Conservation (phyloP, 2,113 vertebrate genomes). For the Anseranas semipalmata region DNA sequence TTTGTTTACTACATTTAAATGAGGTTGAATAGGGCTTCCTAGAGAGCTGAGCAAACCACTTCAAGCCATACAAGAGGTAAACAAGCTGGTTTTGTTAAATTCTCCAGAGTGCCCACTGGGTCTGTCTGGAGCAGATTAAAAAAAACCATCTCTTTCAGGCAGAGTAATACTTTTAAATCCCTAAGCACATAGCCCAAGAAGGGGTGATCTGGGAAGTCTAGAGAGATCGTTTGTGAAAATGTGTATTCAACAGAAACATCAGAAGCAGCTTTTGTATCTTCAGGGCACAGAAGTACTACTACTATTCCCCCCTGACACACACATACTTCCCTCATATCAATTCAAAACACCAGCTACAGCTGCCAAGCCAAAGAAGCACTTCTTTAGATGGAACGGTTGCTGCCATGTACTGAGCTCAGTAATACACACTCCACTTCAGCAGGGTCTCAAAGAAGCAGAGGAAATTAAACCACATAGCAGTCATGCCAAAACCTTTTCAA, state of each 20-base stretch:
- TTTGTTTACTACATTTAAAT: conserved; percentile 68
- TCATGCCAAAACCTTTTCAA: not conserved
- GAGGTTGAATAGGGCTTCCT: conserved; percentile 61
- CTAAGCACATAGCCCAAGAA: conserved; percentile 31
- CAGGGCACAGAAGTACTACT: conserved; percentile 50
- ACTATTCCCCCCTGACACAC: conserved; percentile 18
- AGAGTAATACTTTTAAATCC: conserved; percentile 42
- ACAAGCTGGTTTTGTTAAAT: conserved; percentile 65
- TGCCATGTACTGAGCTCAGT: conserved; percentile 10
- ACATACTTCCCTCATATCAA: conserved; percentile 12
- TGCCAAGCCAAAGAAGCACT: conserved; percentile 35
- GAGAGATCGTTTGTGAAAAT: conserved; percentile 37
- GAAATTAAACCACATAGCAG: conserved; percentile 40
- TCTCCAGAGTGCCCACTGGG: conserved; percentile 29
- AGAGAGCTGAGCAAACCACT: conserved; percentile 58
- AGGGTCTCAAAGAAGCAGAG: conserved; percentile 32
- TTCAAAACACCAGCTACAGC: not conserved
- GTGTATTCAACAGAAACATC: conserved; percentile 45
- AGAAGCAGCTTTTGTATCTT: conserved; percentile 49
- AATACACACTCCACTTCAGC: conserved; percentile 24
- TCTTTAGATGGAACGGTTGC: conserved; percentile 21
- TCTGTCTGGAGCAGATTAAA: conserved; percentile 48
- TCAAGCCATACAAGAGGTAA: conserved; percentile 41
- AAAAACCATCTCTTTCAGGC: conserved; percentile 7
- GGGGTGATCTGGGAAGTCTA: conserved; percentile 17